These are phyloP conservation scores for Scaptomyza parva DNA, from an alignment of 2,888 invertebrate species.

Conservation along the genomic window DNA sequence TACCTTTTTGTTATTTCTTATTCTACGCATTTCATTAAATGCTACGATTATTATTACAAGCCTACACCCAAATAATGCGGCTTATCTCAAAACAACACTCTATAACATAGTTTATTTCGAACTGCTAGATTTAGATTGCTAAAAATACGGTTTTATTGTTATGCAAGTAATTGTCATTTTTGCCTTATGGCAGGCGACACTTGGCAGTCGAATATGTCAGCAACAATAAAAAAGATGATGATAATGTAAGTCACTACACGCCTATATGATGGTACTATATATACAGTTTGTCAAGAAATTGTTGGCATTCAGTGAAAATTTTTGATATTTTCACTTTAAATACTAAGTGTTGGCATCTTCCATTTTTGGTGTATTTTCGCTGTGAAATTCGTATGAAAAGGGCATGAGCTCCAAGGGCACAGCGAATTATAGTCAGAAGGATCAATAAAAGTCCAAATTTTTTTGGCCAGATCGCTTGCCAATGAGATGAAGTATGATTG, in stretches of 20 bases:
- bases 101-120: conserved; percentile 10
- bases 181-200: not conserved
- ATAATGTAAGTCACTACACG: conserved; percentile 5
- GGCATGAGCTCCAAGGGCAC: too few species aligned
- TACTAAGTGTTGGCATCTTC: too few species aligned
- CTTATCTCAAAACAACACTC: conserved; percentile 10
- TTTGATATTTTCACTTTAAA: too few species aligned
- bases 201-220: not conserved
- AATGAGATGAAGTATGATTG: too few species aligned
- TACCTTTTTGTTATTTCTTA: conserved; percentile 9
- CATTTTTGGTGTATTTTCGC: too few species aligned
- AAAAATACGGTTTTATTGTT: conserved; percentile 43
- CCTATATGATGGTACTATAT: not conserved
- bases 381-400: too few species aligned
- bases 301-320: too few species aligned
- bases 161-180: not conserved
- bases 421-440: too few species aligned
- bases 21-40: conserved; percentile 23
- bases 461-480: too few species aligned
- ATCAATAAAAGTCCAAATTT: too few species aligned
- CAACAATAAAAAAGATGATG: too few species aligned
- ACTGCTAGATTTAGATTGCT: not conserved
- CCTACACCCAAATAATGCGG: not conserved
- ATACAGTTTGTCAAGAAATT: too few species aligned
- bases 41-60: conserved; percentile 10